Conservation (phyloP, 2,888 invertebrate species). For the Drosophila emarginata region DNA sequence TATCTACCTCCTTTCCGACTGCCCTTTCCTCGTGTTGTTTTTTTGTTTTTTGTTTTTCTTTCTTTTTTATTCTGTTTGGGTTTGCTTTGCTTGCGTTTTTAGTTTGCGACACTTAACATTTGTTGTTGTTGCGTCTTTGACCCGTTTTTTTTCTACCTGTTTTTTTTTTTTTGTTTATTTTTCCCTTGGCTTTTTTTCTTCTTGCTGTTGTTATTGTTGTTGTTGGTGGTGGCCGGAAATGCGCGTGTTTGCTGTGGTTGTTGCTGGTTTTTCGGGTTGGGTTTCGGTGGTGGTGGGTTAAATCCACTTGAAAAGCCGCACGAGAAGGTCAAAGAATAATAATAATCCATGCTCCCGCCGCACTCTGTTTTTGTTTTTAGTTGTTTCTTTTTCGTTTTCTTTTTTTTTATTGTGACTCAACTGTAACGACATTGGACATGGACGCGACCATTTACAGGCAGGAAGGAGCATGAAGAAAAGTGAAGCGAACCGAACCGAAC, state of each 20-base stretch:
- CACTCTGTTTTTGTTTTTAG: background rate
- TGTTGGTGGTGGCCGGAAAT: conserved; percentile 53
- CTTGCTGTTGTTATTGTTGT: conserved; percentile 50
- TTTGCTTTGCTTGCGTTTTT: conserved; percentile 39
- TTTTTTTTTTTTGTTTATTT: conserved; percentile 26
- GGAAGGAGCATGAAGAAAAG: background rate
- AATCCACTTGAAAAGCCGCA: conserved; percentile 15
- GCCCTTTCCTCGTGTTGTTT: background rate
- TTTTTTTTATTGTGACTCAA: conserved; percentile 17
- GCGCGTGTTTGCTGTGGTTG: conserved; percentile 30
- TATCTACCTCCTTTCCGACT: conserved; percentile 32
- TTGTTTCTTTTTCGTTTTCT: background rate
- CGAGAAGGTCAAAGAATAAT: conserved; percentile 37
- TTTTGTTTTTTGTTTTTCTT: background rate
- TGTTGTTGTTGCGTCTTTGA: conserved; percentile 63
- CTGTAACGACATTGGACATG: conserved; percentile 16
- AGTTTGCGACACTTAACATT: conserved; percentile 72
- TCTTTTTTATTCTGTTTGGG: conserved; percentile 1
- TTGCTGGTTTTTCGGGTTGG: background rate
- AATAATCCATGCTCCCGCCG: conserved; percentile 5
- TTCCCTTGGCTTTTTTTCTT: conserved; percentile 37
- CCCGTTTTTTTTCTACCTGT: conserved; percentile 40
- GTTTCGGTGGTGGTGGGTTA: background rate
- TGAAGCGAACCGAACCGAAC: background rate
- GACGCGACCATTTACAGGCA: background rate